Evolutionary conservation across 2,888 invertebrate genomes (phyloP).

Genomic region (Gasteruption jaculator): DNA sequence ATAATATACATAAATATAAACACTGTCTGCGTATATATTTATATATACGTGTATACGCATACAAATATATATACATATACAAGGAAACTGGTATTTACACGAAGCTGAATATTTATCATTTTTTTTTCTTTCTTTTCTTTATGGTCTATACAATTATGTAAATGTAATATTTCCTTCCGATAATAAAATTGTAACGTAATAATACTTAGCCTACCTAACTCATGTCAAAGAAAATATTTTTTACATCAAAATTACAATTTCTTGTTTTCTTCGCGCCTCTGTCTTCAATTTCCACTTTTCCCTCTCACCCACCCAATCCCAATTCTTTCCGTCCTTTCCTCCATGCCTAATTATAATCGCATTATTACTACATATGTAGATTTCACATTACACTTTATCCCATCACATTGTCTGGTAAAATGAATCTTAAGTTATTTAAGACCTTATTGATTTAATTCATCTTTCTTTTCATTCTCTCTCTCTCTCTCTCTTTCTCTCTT

Average conservation of each 20-base stretch:
- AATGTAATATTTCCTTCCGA: slow-evolving; percentile 46
- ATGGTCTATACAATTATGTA: slow-evolving; percentile 49
- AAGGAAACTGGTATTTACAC: too few relatives aligned
- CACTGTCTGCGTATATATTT: slow-evolving; percentile 24
- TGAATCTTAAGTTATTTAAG: too few relatives aligned
- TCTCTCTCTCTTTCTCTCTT: slow-evolving; percentile 24
- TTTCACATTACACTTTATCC: slow-evolving; percentile 43
- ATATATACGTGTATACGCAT: too few relatives aligned
- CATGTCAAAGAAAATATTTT: slow-evolving; percentile 46
- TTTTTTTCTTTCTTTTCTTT: slow-evolving; percentile 33
- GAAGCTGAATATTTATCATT: slow-evolving; percentile 44
- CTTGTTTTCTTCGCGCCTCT: slow-evolving; percentile 17
- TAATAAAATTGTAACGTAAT: slow-evolving; percentile 49
- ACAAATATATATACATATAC: too few relatives aligned
- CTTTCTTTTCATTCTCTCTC: slow-evolving; percentile 24
- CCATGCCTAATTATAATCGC: too few relatives aligned
- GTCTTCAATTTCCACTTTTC: slow-evolving; percentile 18
- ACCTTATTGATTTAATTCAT: too few relatives aligned
- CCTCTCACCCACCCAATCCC: slow-evolving; percentile 16
- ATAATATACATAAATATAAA: slow-evolving; percentile 16
- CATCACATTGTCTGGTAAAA: too few relatives aligned
- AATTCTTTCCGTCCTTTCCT: too few relatives aligned
- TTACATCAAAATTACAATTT: slow-evolving; percentile 50
- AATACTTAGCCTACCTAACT: slow-evolving; percentile 46
- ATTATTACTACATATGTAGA: too few relatives aligned